These are phyloP conservation scores for Cygnus buccinator DNA, from an alignment of 2,113 vertebrate species.

Conservation along the genomic window DNA sequence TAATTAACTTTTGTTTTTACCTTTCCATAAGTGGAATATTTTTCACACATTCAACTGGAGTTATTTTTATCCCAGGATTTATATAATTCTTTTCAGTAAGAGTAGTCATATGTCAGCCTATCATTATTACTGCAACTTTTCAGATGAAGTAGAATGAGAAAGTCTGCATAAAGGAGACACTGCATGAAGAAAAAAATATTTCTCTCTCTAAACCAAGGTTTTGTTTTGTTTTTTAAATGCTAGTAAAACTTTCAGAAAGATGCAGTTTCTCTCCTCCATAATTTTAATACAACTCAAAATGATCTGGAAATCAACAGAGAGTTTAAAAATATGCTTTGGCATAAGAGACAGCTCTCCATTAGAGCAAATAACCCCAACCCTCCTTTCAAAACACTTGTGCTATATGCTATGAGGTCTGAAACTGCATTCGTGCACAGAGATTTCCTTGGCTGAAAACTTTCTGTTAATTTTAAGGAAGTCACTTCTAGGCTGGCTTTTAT, in stretches of 20 bases:
- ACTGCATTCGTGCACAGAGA: accelerated
- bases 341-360: background rate
- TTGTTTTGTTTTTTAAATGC: background rate
- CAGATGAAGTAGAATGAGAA: background rate
- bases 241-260: background rate
- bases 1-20: slow-evolving; percentile 29
- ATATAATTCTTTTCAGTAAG: slow-evolving; percentile 1
- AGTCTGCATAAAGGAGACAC: background rate
- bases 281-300: background rate
- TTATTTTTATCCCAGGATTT: slow-evolving; percentile 8
- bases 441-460: background rate
- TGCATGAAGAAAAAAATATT: background rate
- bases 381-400: background rate
- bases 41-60: background rate
- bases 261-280: background rate
- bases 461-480: background rate
- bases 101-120: background rate
- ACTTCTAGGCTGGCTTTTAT: background rate
- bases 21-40: background rate
- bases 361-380: background rate
- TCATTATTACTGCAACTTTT: background rate
- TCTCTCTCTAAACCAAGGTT: background rate
- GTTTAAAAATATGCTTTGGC: background rate
- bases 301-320: background rate
- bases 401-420: background rate